phyloP scores from a whole-genome alignment of 92 coral and sea anemone genomes.

The Bergia puertoricense region DNA sequence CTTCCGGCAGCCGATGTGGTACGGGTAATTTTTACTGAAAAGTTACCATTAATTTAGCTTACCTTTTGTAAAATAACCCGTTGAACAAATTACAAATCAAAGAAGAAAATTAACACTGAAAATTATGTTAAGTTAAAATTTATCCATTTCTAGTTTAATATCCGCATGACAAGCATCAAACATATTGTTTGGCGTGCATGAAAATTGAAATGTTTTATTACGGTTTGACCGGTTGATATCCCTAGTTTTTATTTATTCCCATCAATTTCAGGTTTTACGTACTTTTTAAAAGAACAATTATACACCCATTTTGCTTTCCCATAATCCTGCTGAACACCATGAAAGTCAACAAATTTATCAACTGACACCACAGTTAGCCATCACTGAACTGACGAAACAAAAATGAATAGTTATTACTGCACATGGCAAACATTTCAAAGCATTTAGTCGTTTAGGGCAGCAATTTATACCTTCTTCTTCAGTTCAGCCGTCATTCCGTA shows the following conservation, averaged over 20 bases:
- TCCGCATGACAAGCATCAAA: too few relatives aligned
- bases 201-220: too few relatives aligned
- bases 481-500: constrained; percentile 9
- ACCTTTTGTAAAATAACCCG: too few relatives aligned
- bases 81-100: neutral
- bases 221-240: neutral
- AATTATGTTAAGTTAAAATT: too few relatives aligned
- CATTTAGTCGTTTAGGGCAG: neutral
- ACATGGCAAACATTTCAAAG: neutral
- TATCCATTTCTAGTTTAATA: too few relatives aligned
- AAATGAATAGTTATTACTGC: neutral
- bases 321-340: neutral
- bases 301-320: neutral
- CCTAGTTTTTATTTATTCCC: neutral
- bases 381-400: neutral
- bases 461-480: neutral
- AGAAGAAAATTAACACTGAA: neutral
- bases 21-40: neutral
- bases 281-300: neutral
- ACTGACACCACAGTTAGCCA: too few relatives aligned
- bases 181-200: too few relatives aligned
- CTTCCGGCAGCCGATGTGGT: neutral
- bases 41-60: neutral
- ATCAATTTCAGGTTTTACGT: neutral
- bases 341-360: neutral